A percentile compares a stretch with the other conserved stretches of the same genome.
Conservation (phyloP, 2,113 vertebrate genomes). For the Nyctibius bracteatus region DNA sequence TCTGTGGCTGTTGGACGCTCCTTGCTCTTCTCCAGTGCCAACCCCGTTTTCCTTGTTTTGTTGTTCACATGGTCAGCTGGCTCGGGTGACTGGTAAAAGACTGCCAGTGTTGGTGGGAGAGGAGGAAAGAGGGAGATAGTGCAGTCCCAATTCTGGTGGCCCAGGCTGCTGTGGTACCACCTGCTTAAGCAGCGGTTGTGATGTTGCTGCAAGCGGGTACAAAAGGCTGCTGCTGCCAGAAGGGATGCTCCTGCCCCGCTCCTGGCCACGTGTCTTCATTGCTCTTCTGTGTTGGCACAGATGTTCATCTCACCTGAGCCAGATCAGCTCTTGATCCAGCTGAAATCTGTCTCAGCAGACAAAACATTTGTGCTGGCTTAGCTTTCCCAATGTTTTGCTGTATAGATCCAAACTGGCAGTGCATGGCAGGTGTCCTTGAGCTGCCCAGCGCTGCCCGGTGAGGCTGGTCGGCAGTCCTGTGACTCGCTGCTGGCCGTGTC, state of each 20-base stretch:
- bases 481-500: background rate
- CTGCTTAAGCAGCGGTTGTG: background rate
- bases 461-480: rapidly evolving
- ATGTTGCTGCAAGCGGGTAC: background rate
- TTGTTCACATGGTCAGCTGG: background rate
- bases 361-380: background rate
- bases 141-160: background rate
- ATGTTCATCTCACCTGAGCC: background rate
- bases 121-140: background rate
- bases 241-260: background rate
- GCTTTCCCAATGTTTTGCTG: background rate
- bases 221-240: background rate
- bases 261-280: rapidly evolving
- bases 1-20: background rate
- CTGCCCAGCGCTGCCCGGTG: background rate
- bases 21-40: background rate
- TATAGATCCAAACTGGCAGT: background rate
- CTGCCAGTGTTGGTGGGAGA: background rate
- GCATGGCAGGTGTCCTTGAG: rapidly evolving
- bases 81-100: background rate
- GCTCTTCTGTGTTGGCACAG: background rate
- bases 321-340: background rate
- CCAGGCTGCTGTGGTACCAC: background rate
- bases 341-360: background rate
- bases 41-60: background rate